These are phyloP conservation scores for Sminthurides aquaticus DNA, from an alignment of 2,888 invertebrate species.

Conservation along the genomic window DNA sequence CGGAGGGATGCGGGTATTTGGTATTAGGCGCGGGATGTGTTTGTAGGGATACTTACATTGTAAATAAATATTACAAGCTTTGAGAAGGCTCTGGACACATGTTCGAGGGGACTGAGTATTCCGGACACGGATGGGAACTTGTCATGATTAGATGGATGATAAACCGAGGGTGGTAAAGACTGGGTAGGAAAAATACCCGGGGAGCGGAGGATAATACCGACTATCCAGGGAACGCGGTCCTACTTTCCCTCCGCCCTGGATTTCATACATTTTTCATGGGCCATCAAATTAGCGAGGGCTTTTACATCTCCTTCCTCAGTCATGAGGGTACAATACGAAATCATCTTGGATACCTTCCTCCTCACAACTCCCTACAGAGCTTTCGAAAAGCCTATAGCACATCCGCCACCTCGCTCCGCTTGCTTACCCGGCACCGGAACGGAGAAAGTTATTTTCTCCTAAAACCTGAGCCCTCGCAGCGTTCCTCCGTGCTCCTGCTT, in stretches of 20 bases:
- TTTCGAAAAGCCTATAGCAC: no score
- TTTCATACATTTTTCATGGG: conserved; percentile 6
- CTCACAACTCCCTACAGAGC: no score
- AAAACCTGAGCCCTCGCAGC: background rate
- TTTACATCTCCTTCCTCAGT: conserved; percentile 3
- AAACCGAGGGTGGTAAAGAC: background rate
- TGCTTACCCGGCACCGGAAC: no score
- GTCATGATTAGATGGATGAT: background rate
- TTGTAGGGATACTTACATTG: no score
- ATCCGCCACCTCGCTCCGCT: background rate
- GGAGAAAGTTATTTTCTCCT: background rate
- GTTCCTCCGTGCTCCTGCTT: background rate
- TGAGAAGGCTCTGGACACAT: background rate
- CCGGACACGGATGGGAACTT: background rate
- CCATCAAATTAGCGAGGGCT: conserved; percentile 8
- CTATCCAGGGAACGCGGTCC: no score
- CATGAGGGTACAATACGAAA: background rate
- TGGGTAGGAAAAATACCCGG: background rate
- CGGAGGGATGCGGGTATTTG: no score
- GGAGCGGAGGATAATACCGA: background rate
- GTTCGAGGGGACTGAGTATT: background rate
- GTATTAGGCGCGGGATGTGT: no score
- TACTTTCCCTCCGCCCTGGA: background rate
- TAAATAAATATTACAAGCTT: background rate
- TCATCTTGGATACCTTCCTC: background rate